Percentiles rank a stretch among this genome's conserved stretches.
These are phyloP conservation scores for Dinocampus coccinellae DNA, from an alignment of 2,888 invertebrate species.

Conservation along the genomic window DNA sequence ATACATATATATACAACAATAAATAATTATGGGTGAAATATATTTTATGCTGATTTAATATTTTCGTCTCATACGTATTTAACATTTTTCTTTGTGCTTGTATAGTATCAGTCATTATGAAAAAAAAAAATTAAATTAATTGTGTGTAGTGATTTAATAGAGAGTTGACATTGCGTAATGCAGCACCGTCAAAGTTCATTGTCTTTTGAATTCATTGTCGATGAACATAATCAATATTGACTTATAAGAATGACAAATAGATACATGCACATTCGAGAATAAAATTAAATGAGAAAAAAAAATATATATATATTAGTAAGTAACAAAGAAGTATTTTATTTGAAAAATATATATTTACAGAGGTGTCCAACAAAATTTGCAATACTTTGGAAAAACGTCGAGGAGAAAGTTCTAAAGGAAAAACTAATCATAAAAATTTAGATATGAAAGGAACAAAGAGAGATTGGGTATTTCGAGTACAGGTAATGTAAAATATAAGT, in stretches of 20 bases:
- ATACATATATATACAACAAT: neutral
- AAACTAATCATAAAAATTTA: conserved; percentile 44
- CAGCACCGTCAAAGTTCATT: neutral
- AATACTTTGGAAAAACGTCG: conserved; percentile 43
- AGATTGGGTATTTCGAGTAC: conserved; percentile 66
- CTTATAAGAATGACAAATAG: neutral
- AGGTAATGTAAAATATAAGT: conserved; percentile 53
- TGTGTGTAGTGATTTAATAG: neutral
- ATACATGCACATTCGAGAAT: neutral
- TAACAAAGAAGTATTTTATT: neutral
- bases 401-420: conserved; percentile 46
- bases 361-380: conserved; percentile 48
- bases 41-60: conserved; percentile 9
- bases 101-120: conserved; percentile 14
- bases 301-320: neutral
- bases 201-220: neutral
- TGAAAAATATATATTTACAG: conserved; percentile 54
- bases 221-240: neutral
- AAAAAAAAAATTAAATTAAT: neutral
- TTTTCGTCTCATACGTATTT: neutral
- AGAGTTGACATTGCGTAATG: neutral
- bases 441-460: conserved; percentile 65
- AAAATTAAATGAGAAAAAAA: neutral
- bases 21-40: conserved; percentile 27
- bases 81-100: neutral